Evolutionary conservation across 2,113 vertebrate genomes (phyloP).

Genomic region (Hirundichthys speculiger): DNA sequence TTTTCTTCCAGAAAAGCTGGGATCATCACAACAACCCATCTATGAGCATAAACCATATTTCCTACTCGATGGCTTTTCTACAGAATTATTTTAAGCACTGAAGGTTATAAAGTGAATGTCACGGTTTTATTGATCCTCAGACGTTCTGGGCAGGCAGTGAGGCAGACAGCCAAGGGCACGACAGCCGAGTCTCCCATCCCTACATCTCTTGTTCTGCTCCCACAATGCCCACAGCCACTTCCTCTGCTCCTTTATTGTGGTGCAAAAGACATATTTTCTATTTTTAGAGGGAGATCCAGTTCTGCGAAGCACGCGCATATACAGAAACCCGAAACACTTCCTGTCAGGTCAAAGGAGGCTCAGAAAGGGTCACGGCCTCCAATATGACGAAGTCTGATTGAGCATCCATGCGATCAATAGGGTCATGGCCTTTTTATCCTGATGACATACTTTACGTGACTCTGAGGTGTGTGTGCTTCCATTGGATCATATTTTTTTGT

Average conservation of each 20-base stretch:
- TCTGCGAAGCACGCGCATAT: slow-evolving; percentile 30
- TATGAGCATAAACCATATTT: slow-evolving; percentile 60
- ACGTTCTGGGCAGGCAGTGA: slow-evolving; percentile 45
- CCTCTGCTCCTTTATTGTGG: slow-evolving; percentile 45
- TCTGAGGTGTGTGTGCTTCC: slow-evolving; percentile 5
- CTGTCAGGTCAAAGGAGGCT: slow-evolving; percentile 52
- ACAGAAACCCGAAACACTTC: slow-evolving; percentile 25
- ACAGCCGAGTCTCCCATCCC: slow-evolving; percentile 57
- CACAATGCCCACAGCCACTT: slow-evolving; percentile 48
- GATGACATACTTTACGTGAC: slow-evolving; percentile 12
- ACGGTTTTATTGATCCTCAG: slow-evolving; percentile 64
- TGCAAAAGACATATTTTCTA: slow-evolving; percentile 36
- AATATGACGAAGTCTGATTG: slow-evolving; percentile 41
- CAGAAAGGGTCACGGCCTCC: slow-evolving; percentile 28
- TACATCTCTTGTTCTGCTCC: slow-evolving; percentile 52
- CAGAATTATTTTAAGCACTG: slow-evolving; percentile 55
- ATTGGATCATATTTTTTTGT: not conserved
- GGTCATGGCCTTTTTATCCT: slow-evolving; percentile 44
- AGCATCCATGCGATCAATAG: slow-evolving; percentile 37
- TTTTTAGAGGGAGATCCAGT: slow-evolving; percentile 62
- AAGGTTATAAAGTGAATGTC: slow-evolving; percentile 57
- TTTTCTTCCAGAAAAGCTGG: slow-evolving; percentile 34
- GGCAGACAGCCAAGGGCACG: slow-evolving; percentile 68
- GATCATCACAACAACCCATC: slow-evolving; percentile 59
- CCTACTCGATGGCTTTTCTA: slow-evolving; percentile 42